phyloP scores from a whole-genome alignment of 2,888 invertebrate species.

The Seira sanloemensis region DNA sequence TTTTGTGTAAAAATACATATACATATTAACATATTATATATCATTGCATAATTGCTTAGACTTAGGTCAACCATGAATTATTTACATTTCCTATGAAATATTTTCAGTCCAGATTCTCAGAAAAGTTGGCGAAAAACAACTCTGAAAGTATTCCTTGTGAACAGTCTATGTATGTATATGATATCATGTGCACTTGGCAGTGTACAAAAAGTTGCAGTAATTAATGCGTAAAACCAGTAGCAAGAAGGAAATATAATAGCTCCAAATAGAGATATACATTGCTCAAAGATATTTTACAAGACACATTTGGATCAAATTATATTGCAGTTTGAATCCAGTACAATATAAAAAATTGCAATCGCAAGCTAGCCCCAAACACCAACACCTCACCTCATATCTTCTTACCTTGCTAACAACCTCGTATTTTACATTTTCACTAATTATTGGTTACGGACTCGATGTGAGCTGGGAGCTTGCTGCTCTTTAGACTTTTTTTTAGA shows the following conservation, averaged over 20 bases:
- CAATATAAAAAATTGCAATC: too few species aligned
- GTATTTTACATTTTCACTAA: constrained; percentile 45
- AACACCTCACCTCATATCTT: constrained; percentile 26
- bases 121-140: not conserved
- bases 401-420: constrained; percentile 24
- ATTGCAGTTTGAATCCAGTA: too few species aligned
- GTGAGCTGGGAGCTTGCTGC: not conserved
- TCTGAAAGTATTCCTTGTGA: not conserved
- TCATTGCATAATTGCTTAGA: not conserved
- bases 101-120: not conserved
- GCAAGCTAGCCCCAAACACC: not conserved
- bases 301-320: too few species aligned
- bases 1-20: too few species aligned
- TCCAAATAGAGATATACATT: not conserved
- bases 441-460: constrained; percentile 28
- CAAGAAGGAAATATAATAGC: constrained; percentile 40
- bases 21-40: not conserved
- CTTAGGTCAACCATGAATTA: not conserved
- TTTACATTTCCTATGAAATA: not conserved
- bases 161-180: not conserved
- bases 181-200: too few species aligned
- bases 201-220: constrained; percentile 23
- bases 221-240: constrained; percentile 60
- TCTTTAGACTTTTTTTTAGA: not conserved
- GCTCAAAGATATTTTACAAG: not conserved